Evolutionary conservation across 2,113 vertebrate species (phyloP), one percentile per base, ranked within the genome.

Genomic region (Vombatus ursinus): DNA sequence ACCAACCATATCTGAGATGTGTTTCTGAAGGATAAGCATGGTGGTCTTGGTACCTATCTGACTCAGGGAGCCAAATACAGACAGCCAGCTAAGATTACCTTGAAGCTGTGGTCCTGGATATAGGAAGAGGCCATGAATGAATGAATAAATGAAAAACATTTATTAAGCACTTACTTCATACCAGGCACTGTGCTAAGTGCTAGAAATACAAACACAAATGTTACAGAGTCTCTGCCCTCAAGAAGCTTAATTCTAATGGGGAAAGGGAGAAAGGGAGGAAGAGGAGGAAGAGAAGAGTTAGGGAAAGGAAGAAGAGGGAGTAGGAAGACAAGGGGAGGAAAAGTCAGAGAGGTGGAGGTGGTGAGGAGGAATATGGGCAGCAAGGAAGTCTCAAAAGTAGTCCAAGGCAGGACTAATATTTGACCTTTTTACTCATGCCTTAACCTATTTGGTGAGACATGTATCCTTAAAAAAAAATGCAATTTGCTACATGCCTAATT

Each of bases 401-500:
- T 44, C n/a, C n/a, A 84, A 44, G 37, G n/a, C 3, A 84, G 19
- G 37, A 50, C 37, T 5, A 22, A 0, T 11, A 9, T 0, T 8
- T 47, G 14, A 16, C 52, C 37, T 19, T 50, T 51, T 50, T 84
- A 44, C n/a, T 84, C n/a, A 44, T 44, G n/a, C n/a, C 68, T 26
- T 90, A 90, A 77, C 89, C 49, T 90, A 61, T 77, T 48, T 24
- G 49, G 37, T 50, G 91, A 95, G 84, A 94, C 89, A 89, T 8
- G 51, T 50, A 96, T 96, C 48, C 54, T 94, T 51, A 11, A 93
- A 89, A 92, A 51, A 93, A 61, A 1, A 92, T 0, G 0, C 90
- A 96, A 44, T 3, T 96, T 93, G 95, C 96, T 61, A 93, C 96
- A 91, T 96, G 96, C 96, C 84, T 92, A 96, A 89, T 94, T 96